Conservation (phyloP, 2,888 invertebrate genomes). For the Odontocolon sp. region DNA sequence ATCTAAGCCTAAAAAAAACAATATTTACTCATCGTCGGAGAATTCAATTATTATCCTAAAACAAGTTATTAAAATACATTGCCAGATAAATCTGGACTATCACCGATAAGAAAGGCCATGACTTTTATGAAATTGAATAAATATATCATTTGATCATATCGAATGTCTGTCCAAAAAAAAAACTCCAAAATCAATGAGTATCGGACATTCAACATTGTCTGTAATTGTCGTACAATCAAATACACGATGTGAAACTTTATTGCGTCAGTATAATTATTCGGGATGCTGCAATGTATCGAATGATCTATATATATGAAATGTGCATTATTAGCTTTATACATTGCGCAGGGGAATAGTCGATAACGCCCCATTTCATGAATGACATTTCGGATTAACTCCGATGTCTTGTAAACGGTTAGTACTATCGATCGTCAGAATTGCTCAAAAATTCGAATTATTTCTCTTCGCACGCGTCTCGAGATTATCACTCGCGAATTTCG, state of each 20-base stretch:
- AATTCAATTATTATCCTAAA: too few relatives aligned
- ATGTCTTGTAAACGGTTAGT: slow-evolving; percentile 70
- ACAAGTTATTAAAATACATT: too few relatives aligned
- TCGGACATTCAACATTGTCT: too few relatives aligned
- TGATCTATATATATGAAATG: background rate
- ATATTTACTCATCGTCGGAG: too few relatives aligned
- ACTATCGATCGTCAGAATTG: slow-evolving; percentile 71
- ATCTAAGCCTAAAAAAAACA: too few relatives aligned
- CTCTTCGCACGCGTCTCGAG: background rate
- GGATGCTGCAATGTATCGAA: background rate
- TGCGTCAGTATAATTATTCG: background rate
- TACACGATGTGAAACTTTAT: background rate
- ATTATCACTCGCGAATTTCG: background rate
- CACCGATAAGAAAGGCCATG: too few relatives aligned
- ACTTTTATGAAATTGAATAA: too few relatives aligned
- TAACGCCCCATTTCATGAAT: slow-evolving; percentile 72
- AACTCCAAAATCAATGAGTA: too few relatives aligned
- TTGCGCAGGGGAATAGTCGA: slow-evolving; percentile 51
- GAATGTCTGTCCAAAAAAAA: too few relatives aligned
- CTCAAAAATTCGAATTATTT: slow-evolving; percentile 36
- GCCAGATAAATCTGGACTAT: too few relatives aligned
- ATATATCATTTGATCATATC: too few relatives aligned
- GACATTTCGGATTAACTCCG: slow-evolving; percentile 68
- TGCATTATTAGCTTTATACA: slow-evolving; percentile 1
- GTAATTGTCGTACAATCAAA: too few relatives aligned